phyloP scores from a whole-genome alignment of 2,888 invertebrate species.

The Leptopilina syphax region DNA sequence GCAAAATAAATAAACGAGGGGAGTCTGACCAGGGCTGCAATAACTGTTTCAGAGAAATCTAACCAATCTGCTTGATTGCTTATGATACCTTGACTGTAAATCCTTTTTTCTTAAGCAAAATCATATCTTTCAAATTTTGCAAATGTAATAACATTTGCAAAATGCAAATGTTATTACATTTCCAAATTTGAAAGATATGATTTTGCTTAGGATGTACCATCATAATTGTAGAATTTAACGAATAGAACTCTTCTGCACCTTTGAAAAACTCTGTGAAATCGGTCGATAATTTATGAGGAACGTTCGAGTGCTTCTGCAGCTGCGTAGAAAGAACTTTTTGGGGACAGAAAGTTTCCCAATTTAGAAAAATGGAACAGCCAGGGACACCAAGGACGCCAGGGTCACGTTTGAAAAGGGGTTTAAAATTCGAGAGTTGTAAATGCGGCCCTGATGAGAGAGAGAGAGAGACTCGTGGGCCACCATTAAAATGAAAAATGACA shows the following conservation, averaged over 20 bases:
- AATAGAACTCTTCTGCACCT: no score
- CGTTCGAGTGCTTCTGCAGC: no score
- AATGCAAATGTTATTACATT: no score
- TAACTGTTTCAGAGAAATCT: not conserved
- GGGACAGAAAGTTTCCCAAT: not conserved
- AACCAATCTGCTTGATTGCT: not conserved
- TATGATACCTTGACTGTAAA: not conserved
- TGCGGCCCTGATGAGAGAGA: conserved; percentile 32
- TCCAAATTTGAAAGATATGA: no score
- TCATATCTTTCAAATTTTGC: no score
- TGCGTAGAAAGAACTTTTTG: not conserved
- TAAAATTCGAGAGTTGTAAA: not conserved
- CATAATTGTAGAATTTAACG: no score
- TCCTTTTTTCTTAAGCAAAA: not conserved
- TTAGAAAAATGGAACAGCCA: not conserved
- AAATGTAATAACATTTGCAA: no score
- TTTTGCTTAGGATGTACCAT: no score
- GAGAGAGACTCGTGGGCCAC: conserved; percentile 61
- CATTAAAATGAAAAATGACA: conserved; percentile 78
- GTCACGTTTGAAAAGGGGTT: not conserved
- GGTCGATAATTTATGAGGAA: no score
- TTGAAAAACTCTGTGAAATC: no score
- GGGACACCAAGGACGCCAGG: no score
- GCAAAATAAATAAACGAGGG: conserved; percentile 67
- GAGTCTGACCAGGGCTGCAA: conserved; percentile 46